Evolutionary conservation across 2,888 invertebrate genomes (phyloP).

Genomic region (Cephonodes hylas): DNA sequence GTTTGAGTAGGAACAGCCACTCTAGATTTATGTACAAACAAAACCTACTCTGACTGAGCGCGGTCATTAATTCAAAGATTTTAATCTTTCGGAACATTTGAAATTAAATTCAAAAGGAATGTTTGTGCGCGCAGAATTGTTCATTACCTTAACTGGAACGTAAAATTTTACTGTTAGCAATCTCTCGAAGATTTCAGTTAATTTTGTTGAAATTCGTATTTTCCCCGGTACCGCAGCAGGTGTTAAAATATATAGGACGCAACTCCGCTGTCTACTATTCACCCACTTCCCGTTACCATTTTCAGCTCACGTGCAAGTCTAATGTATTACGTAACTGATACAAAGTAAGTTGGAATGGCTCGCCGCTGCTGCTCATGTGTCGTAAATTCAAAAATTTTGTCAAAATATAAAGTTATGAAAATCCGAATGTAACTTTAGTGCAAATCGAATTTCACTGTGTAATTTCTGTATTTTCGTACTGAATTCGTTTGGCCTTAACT

Average conservation of each 20-base stretch:
- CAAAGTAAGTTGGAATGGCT: constrained; percentile 43
- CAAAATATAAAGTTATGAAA: not conserved
- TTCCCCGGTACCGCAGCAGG: constrained; percentile 42
- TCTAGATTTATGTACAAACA: constrained; percentile 16
- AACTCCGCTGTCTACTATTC: constrained; percentile 52
- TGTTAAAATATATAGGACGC: constrained; percentile 56
- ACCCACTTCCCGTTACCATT: constrained; percentile 43
- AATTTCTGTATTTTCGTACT: not conserved
- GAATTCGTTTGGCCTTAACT: not conserved
- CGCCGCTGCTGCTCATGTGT: constrained; percentile 31
- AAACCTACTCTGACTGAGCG: constrained; percentile 21
- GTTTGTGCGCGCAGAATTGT: constrained; percentile 42
- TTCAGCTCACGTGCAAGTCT: constrained; percentile 57
- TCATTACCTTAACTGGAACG: constrained; percentile 50
- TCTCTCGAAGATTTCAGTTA: constrained; percentile 50
- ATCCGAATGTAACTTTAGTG: not conserved
- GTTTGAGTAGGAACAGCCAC: constrained; percentile 29
- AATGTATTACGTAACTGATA: constrained; percentile 53
- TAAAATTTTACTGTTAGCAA: constrained; percentile 46
- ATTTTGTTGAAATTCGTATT: constrained; percentile 51
- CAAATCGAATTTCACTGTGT: not conserved
- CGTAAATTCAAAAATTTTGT: not conserved
- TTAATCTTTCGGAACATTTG: constrained; percentile 33
- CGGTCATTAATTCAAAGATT: constrained; percentile 33
- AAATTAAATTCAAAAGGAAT: constrained; percentile 42